Percentiles rank a stretch among this genome's conserved stretches.
Evolutionary conservation across 2,888 invertebrate species (phyloP).

Genomic region (Aporophyla lueneburgensis): DNA sequence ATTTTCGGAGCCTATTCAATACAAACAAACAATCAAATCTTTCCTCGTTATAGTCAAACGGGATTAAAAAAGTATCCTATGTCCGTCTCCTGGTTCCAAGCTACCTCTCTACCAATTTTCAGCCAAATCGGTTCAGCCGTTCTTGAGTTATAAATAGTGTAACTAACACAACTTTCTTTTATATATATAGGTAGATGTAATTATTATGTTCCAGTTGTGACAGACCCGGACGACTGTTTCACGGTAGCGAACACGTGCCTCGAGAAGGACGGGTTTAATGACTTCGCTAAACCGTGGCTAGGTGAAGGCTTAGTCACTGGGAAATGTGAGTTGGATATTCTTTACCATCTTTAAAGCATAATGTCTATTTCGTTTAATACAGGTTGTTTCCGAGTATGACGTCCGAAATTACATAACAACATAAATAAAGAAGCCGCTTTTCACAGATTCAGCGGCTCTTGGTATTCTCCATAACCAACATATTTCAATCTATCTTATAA

Average conservation of each 20-base stretch:
- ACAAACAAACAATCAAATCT: background rate
- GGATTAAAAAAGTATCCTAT: too few species aligned
- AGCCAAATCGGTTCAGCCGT: too few species aligned
- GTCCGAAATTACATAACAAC: background rate
- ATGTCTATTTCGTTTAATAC: too few species aligned
- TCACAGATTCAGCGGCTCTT: background rate
- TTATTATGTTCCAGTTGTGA: constrained; percentile 74
- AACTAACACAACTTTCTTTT: too few species aligned
- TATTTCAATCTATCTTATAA: background rate
- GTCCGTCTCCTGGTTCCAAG: too few species aligned
- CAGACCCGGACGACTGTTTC: constrained; percentile 83
- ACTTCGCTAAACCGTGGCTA: constrained; percentile 85
- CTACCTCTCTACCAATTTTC: too few species aligned
- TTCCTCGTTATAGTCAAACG: too few species aligned
- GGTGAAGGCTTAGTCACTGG: constrained; percentile 85
- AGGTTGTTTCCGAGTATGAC: background rate
- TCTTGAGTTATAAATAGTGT: too few species aligned
- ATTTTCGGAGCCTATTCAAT: too few species aligned
- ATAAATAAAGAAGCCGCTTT: background rate
- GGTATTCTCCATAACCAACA: background rate
- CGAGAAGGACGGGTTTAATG: constrained; percentile 82
- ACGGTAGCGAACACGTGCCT: constrained; percentile 82
- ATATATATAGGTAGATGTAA: too few species aligned
- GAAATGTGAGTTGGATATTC: constrained; percentile 70
- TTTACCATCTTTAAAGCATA: too few species aligned